phyloP scores from a whole-genome alignment of 2,797 vertebrate species.

The Kryptolebias ocellatus region DNA sequence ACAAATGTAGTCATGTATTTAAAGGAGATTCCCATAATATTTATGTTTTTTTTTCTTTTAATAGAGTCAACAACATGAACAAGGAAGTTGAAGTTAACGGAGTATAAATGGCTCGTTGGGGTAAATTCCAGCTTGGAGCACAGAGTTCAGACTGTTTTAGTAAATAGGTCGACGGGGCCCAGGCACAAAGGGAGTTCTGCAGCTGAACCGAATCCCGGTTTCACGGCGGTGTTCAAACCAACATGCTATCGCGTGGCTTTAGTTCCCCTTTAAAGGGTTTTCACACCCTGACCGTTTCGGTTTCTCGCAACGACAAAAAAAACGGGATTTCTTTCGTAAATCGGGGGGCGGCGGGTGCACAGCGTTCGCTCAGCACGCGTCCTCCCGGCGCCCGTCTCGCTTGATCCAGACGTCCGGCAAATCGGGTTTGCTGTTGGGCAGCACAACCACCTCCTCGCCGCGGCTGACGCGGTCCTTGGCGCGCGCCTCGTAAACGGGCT shows the following conservation, averaged over 20 bases:
- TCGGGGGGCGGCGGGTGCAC: constrained; percentile 30
- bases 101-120: constrained; percentile 47
- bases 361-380: constrained; percentile 70
- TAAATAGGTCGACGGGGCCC: constrained; percentile 29
- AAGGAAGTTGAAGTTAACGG: too few relatives aligned
- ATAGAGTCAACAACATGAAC: background rate
- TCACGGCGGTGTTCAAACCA: constrained; percentile 30
- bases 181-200: constrained; percentile 60
- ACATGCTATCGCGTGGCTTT: constrained; percentile 62
- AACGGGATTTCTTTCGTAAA: background rate
- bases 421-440: constrained; percentile 96
- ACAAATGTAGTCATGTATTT: too few relatives aligned
- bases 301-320: constrained; percentile 21
- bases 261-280: constrained; percentile 43
- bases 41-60: too few relatives aligned
- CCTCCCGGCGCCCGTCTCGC: constrained; percentile 80
- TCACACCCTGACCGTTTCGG: too few relatives aligned
- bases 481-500: constrained; percentile 88
- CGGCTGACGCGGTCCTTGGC: constrained; percentile 85
- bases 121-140: constrained; percentile 27
- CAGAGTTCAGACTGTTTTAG: constrained; percentile 4
- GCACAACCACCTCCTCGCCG: constrained; percentile 85
- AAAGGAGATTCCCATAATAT: too few relatives aligned
- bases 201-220: constrained; percentile 29
- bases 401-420: constrained; percentile 98